phyloP scores from a whole-genome alignment of 2,797 vertebrate species.

The Glossophaga mutica region DNA sequence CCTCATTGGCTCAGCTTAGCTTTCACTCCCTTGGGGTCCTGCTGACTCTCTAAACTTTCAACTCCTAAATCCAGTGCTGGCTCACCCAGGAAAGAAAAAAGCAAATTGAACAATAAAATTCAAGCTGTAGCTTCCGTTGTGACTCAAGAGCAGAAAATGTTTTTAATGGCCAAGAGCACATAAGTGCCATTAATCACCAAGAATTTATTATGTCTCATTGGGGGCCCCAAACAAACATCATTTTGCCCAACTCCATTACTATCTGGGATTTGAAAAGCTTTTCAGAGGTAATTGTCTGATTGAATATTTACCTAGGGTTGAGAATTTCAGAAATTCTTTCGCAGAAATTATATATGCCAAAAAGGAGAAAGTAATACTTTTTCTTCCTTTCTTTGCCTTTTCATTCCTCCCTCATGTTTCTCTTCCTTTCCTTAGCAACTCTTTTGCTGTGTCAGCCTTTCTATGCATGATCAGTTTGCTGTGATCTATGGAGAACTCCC shows the following conservation, averaged over 20 bases:
- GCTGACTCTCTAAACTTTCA: conserved; percentile 79
- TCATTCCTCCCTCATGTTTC: conserved; percentile 41
- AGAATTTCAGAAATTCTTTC: conserved; percentile 57
- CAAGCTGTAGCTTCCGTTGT: conserved; percentile 79
- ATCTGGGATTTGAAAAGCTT: conserved; percentile 54
- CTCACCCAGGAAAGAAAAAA: conserved; percentile 80
- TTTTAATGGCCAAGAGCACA: conserved; percentile 78
- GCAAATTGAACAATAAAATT: conserved; percentile 78
- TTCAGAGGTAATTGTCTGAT: conserved; percentile 71
- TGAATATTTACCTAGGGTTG: conserved; percentile 56
- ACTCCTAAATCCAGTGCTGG: conserved; percentile 77
- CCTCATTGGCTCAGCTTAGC: conserved; percentile 70
- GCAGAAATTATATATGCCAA: conserved; percentile 46
- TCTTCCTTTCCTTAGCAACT: background rate
- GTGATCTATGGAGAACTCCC: conserved; percentile 71
- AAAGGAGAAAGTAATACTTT: conserved; percentile 64
- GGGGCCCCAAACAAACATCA: conserved; percentile 58
- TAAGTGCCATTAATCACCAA: conserved; percentile 79
- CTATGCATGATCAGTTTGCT: conserved; percentile 71
- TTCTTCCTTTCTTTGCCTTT: conserved; percentile 12
- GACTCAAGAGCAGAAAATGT: conserved; percentile 82
- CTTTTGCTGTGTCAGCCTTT: conserved; percentile 76
- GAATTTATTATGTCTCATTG: conserved; percentile 75
- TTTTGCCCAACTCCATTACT: conserved; percentile 64
- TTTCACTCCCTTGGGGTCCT: conserved; percentile 74